Evolutionary conservation across 2,113 vertebrate species (phyloP), one percentile per base, ranked within the genome.

Genomic region (Phylloscopus whistleri): DNA sequence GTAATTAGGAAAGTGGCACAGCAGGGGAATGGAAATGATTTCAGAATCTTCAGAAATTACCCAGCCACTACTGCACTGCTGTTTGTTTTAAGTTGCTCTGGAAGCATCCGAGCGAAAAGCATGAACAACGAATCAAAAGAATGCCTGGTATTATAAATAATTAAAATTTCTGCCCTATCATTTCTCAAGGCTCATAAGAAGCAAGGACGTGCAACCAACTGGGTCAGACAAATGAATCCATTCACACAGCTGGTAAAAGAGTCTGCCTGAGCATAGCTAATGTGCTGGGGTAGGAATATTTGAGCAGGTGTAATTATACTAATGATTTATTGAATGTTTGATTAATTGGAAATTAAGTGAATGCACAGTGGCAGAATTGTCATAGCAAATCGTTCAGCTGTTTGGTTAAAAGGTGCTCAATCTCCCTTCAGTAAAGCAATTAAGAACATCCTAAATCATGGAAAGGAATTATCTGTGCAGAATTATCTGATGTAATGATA

Each of bases 271-370:
- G 96, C 89, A 91, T 79, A 96, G 95, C 95, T 98, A 97, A 98
- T 95, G 95, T 83, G 80, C 93, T 89, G 69, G 93, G 93, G 94
- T 93, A 95, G 69, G 91, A 95, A 95, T 96, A 95, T 85, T 94
- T 95, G 95, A 97, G 89, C 93, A 97, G 96, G 96, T 98, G 94
- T 97, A 98, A 98, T 98, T 98, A 98, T 86, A 97, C 97, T 97
- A 98, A 98, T 98, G 98, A 98, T 98, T 98, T 98, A 98, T 98
- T 98, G 97, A 98, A 97, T 95, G 93, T 98, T 98, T 98, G 98
- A 98, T 98, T 98, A 98, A 98, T 98, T 98, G 95, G 97, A 98
- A 98, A 98, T 97, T 98, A 98, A 98, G 96, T 93, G 97, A 98
- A 98, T 94, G 97, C 97, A 97, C 76, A 95, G 97, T 97, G 96